Conservation (phyloP, 2,113 vertebrate genomes). For the Sitta europaea region DNA sequence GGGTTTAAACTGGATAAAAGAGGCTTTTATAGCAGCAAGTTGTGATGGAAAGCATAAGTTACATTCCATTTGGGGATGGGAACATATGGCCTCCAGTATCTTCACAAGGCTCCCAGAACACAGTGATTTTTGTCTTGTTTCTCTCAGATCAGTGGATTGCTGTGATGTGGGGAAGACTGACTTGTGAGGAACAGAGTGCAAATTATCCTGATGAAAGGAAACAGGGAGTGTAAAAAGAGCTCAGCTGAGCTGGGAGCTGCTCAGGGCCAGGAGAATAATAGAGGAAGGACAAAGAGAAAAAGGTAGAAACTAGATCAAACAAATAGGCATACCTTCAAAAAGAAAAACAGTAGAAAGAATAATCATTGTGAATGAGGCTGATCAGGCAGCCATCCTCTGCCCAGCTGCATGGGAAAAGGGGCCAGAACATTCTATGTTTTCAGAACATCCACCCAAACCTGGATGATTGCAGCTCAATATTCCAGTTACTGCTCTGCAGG, state of each 20-base stretch:
- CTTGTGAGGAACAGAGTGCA: background rate
- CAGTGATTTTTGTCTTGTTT: background rate
- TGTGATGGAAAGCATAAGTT: background rate
- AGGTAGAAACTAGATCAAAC: background rate
- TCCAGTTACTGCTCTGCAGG: background rate
- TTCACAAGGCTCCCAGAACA: background rate
- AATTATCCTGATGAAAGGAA: background rate
- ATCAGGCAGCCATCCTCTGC: background rate
- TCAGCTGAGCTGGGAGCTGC: background rate
- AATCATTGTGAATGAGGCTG: background rate
- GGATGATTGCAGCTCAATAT: rapidly evolving
- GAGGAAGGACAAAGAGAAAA: background rate
- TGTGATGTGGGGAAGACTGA: background rate
- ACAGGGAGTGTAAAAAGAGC: background rate
- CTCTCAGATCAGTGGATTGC: background rate
- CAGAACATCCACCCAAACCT: background rate
- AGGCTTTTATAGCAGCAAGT: background rate
- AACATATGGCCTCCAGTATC: background rate
- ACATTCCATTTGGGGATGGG: background rate
- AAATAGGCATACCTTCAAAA: background rate
- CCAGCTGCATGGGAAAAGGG: background rate
- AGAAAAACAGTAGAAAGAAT: background rate
- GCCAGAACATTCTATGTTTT: background rate
- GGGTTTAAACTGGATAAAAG: background rate
- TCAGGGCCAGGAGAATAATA: background rate